Evolutionary conservation across 2,113 vertebrate species (phyloP).

Genomic region (Pelecanoides urinatrix): DNA sequence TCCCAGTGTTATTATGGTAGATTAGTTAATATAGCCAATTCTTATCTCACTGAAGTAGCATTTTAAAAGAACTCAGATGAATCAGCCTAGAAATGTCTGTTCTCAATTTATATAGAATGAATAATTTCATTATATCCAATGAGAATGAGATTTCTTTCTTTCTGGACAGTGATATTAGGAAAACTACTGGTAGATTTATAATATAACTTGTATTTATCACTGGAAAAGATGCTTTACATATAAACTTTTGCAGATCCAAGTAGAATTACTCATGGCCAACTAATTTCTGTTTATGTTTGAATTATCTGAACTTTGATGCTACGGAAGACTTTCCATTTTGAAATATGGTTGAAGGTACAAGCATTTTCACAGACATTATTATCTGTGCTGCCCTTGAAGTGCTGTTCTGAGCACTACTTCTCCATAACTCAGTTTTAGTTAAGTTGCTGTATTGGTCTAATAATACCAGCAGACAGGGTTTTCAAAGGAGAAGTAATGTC

Average conservation of each 20-base stretch:
- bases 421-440: background rate
- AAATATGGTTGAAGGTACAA: background rate
- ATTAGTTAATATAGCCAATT: background rate
- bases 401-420: background rate
- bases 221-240: background rate
- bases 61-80: background rate
- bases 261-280: background rate
- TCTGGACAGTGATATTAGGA: background rate
- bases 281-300: background rate
- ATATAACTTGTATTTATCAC: background rate
- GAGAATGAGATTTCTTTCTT: background rate
- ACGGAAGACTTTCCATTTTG: background rate
- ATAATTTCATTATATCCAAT: background rate
- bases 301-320: background rate
- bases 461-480: background rate
- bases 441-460: background rate
- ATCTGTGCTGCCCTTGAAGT: background rate
- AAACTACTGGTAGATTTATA: background rate
- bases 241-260: background rate
- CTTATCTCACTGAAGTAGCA: background rate
- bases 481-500: background rate
- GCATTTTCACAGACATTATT: background rate
- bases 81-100: background rate
- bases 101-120: background rate
- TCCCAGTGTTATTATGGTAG: background rate